Base-by-base conservation (phyloP, 1,140 invertebrate genomes). In the Anastrepha ludens region DNA sequence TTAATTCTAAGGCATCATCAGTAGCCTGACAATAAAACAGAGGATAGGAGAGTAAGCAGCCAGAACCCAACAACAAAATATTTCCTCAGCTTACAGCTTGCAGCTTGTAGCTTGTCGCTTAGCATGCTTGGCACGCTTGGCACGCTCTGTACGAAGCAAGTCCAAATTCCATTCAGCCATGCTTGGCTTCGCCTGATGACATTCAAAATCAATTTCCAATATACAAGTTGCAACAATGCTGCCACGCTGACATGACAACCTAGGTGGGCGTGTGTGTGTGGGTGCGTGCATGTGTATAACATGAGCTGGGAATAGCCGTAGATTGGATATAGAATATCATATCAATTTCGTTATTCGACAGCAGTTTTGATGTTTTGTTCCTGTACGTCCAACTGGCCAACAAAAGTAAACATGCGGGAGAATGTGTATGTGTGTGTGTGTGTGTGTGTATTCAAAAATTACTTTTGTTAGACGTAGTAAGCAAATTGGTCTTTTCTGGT, bases 201-300 rank as follows among this genome's bases (percentile, higher is more conserved):
- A 81, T 81, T 81, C 47, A 81, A 81, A 81, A 81, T 81, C 74
- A 81, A 81, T 81, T 81, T 81, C 74, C 74, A 50, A n/a, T 55
- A 58, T n/a, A 81, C 47, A 81, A 20, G 47, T 81, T 81, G n/a
- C 47, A 50, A 81, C 74, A 81, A 20, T 81, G 74, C 47, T 9
- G 20, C 74, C 47, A 55, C n/a, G 20, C 29, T 29, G 64, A 8
- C 11, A 55, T 55, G 50, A 8, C 6, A 6, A 11, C 50, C 11
- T 8, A 11, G 50, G n/a, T 44, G 64, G 6, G 17, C 29, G 0
- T 67, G 13, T 62, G 17, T 62, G 60, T 62, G 8, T n/a, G 0
- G 6, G 64, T 17, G 29, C 29, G 20, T 67, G 29, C 1, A 39
- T 67, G 39, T 74, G 39, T 70, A 15, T 17, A 50, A 29, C 74